Evolutionary conservation across 2,888 invertebrate species (phyloP).

Genomic region (Carcina quercana): DNA sequence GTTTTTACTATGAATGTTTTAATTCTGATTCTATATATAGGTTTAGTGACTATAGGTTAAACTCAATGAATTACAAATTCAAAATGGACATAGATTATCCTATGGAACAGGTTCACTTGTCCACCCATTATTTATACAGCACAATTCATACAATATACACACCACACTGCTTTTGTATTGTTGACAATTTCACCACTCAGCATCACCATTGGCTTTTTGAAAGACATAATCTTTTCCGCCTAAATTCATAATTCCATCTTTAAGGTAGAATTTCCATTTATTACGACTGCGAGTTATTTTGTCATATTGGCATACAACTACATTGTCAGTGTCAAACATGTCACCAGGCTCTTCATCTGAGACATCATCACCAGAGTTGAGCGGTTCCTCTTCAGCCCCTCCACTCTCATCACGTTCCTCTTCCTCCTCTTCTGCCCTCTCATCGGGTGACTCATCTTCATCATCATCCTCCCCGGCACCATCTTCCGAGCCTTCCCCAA

Average conservation of each 20-base stretch:
- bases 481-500: slow-evolving; percentile 76
- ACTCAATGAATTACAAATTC: slow-evolving; percentile 20
- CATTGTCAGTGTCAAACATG: slow-evolving; percentile 99
- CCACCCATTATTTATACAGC: slow-evolving; percentile 27
- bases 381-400: slow-evolving; percentile 85
- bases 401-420: slow-evolving; percentile 82
- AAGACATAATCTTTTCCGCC: slow-evolving; percentile 98
- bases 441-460: slow-evolving; percentile 84
- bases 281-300: slow-evolving; percentile 99
- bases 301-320: slow-evolving; percentile 99
- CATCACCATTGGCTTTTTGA: slow-evolving; percentile 99
- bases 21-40: no score
- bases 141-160: slow-evolving; percentile 50
- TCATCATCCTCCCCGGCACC: slow-evolving; percentile 82
- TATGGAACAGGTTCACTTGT: slow-evolving; percentile 22
- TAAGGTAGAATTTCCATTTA: slow-evolving; percentile 99
- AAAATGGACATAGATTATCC: slow-evolving; percentile 31
- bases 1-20: no score
- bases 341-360: slow-evolving; percentile 96
- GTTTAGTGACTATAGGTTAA: slow-evolving; percentile 13
- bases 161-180: slow-evolving; percentile 24
- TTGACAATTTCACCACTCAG: slow-evolving; percentile 89
- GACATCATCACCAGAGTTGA: slow-evolving; percentile 98
- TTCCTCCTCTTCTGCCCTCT: slow-evolving; percentile 77
- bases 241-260: slow-evolving; percentile 99